Conservation (phyloP, 2,113 vertebrate species). For the Engraulis encrasicolus region DNA sequence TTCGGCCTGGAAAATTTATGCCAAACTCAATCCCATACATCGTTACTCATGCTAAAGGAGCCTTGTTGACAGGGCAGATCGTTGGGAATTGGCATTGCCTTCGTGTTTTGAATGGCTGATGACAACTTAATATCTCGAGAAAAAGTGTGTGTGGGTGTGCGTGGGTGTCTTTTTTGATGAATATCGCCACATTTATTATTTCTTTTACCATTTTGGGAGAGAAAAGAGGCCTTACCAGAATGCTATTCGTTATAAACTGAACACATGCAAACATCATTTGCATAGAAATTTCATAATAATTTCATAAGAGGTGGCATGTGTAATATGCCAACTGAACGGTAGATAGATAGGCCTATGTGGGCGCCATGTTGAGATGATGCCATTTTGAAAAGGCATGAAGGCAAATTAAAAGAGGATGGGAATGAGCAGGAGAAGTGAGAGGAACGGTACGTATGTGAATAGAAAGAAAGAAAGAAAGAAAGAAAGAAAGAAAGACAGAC, state of each 20-base stretch:
- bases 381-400: too few species aligned
- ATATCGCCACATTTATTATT: too few species aligned
- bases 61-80: conserved; percentile 14
- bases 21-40: conserved; percentile 21
- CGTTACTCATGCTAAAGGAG: conserved; percentile 19
- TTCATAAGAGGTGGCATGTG: background rate
- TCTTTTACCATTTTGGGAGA: too few species aligned
- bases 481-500: background rate
- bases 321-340: background rate
- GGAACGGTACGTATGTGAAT: too few species aligned
- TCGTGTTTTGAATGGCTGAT: conserved; percentile 20
- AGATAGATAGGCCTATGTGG: background rate
- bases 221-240: too few species aligned
- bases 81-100: conserved; percentile 19
- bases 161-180: background rate
- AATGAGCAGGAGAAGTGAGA: too few species aligned
- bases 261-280: background rate
- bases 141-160: conserved; percentile 2
- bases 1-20: conserved; percentile 15
- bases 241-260: background rate
- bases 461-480: too few species aligned
- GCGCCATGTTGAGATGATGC: background rate
- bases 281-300: background rate
- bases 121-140: conserved; percentile 25
- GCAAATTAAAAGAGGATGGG: too few species aligned